Evolutionary conservation across 2,113 vertebrate genomes (phyloP).

Genomic region (Pteropus alecto): DNA sequence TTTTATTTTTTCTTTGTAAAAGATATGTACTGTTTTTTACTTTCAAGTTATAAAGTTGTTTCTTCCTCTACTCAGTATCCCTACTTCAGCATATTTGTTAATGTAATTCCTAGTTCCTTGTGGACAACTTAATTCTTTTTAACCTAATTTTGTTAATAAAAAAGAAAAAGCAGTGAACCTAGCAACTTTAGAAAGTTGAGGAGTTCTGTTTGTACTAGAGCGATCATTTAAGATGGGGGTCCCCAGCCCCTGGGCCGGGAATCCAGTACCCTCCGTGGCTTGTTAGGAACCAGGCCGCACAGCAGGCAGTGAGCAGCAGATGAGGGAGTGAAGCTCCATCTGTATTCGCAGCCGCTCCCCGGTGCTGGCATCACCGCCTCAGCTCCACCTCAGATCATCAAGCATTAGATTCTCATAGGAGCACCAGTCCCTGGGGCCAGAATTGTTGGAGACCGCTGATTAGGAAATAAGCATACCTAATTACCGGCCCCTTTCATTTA

Average conservation of each 20-base stretch:
- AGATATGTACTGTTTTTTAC: not conserved
- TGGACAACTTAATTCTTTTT: not conserved
- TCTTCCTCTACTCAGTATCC: not conserved
- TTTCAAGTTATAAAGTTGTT: not conserved
- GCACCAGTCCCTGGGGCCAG: no score
- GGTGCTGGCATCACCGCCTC: no score
- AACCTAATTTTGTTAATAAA: not conserved
- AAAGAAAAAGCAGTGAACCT: not conserved
- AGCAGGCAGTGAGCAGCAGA: no score
- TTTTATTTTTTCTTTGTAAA: conserved; percentile 45
- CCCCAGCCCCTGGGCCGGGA: no score
- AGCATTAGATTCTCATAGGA: no score
- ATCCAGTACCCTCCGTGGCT: no score
- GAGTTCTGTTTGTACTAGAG: not conserved
- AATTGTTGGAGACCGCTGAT: not conserved
- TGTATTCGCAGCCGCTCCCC: no score
- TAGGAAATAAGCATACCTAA: not conserved
- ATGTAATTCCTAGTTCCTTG: not conserved
- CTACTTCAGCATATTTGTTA: not conserved
- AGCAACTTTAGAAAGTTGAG: not conserved
- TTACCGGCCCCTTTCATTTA: not conserved
- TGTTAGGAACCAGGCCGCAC: no score
- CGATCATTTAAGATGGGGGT: no score
- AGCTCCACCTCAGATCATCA: no score
- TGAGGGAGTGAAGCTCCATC: no score